phyloP scores from a whole-genome alignment of 2,113 vertebrate species.

The Limnothrissa miodon region DNA sequence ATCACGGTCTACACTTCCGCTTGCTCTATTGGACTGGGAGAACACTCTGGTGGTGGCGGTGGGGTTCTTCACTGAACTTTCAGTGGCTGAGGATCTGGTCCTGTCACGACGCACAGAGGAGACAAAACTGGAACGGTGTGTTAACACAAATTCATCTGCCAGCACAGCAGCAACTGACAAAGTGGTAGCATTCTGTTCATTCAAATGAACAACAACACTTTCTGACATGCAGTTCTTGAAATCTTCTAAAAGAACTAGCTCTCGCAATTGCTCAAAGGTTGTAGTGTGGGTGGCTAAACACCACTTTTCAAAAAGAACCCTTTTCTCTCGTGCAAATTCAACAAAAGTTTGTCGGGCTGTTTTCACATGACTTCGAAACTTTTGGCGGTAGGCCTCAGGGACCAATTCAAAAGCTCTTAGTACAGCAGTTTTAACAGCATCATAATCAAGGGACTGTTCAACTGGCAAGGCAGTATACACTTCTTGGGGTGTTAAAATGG shows the following conservation, averaged over 20 bases:
- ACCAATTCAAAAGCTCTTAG: conserved; percentile 24
- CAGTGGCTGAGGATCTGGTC: too few relatives aligned
- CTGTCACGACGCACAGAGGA: too few relatives aligned
- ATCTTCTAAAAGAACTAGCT: conserved; percentile 23
- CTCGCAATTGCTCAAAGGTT: neutral
- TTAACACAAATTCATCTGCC: conserved; percentile 20
- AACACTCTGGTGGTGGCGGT: neutral
- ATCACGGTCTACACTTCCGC: too few relatives aligned
- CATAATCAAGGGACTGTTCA: conserved; percentile 7
- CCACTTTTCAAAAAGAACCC: conserved; percentile 19
- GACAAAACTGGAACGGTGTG: neutral
- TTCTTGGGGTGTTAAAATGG: too few relatives aligned
- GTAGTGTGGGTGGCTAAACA: neutral
- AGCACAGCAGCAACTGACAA: conserved; percentile 12
- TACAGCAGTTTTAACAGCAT: neutral
- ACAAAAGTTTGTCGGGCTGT: conserved; percentile 24
- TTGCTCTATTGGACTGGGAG: neutral
- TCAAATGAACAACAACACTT: conserved; percentile 14
- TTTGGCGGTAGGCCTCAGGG: conserved; percentile 9
- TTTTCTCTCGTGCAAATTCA: conserved; percentile 28
- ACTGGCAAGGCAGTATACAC: neutral
- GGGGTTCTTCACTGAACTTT: neutral
- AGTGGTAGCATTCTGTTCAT: conserved; percentile 22
- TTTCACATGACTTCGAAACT: neutral
- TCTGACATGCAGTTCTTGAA: conserved; percentile 14